Conservation (phyloP, 2,113 vertebrate genomes). For the Pluvialis apricaria region DNA sequence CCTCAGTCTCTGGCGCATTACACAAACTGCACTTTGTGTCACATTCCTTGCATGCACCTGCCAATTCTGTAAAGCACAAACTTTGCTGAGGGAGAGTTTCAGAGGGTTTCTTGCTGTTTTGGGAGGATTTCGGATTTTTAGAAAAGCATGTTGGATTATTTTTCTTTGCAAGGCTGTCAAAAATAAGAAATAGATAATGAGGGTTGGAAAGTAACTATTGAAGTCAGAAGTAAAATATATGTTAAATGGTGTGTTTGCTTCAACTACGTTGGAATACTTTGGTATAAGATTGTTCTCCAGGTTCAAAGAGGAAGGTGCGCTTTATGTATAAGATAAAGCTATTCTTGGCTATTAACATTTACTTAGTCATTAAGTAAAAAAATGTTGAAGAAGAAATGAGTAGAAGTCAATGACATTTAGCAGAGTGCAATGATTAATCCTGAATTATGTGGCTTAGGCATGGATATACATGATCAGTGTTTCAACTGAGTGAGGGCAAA, state of each 20-base stretch:
- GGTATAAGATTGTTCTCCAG: neutral
- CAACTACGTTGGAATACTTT: accelerated
- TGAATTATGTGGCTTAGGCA: neutral
- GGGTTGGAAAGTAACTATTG: neutral
- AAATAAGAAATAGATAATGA: neutral
- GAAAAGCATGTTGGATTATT: neutral
- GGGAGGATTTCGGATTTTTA: neutral
- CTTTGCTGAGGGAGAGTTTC: neutral
- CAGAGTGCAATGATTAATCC: neutral
- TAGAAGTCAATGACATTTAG: neutral
- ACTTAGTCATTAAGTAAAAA: neutral
- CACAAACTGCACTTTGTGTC: neutral
- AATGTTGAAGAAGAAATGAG: neutral
- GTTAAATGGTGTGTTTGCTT: neutral
- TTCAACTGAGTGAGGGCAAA: neutral
- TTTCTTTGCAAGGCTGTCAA: neutral
- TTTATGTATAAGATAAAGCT: neutral
- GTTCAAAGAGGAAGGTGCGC: neutral
- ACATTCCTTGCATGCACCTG: neutral
- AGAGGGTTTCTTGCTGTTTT: neutral
- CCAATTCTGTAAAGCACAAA: neutral
- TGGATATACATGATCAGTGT: neutral
- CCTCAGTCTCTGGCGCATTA: accelerated
- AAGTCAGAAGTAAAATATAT: neutral
- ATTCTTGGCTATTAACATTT: neutral